Base-by-base conservation (phyloP, 2,113 vertebrate species). In the Chaetops frenatus region DNA sequence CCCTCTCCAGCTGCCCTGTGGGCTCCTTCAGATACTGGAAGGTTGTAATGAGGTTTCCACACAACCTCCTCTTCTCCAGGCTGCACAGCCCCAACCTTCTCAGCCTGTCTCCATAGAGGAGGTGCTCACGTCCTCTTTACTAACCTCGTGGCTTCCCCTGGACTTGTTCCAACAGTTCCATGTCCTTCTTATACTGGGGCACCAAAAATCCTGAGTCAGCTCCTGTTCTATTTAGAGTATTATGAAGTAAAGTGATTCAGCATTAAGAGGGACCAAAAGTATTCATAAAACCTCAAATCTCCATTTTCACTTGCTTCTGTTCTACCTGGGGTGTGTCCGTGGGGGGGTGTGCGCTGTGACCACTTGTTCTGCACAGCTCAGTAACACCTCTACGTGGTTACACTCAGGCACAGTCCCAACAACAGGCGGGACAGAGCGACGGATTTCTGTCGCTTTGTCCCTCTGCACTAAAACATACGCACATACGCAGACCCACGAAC, bases 401-500 rank as follows among this genome's bases (percentile, higher is more conserved):
- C 2, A 15, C 1, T 8, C 11, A 3, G 35, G 29, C 73, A 42
- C 25, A 2, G 35, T 0, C 7, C 45, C 36, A 28, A 12, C 25
- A 21, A 7, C 3, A 15, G 8, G 15, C 8, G 11, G 7, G 29
- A 33, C 5, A 15, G n/a, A 11, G 28, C 1, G 25, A 14, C 1
- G 33, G 28, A 4, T 20, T 44, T 24, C 3, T 10, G 35, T 2
- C 16, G 6, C n/a, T 70, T 71, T 6, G 23, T 24, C 47, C 25
- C 54, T 61, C 28, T 3, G 28, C 29, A 13, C 47, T 33, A 15
- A 31, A 31, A 29, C 66, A 27, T 1, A 36, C 1, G 11, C 21
- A 2, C 4, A 6, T 0, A 24, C 2, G 4, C 18, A 17, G 2
- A 19, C 4, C 7, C 38, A 27, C 2, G 33, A 40, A 18, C n/a